Evolutionary conservation across 1,140 invertebrate species (phyloP), one percentile per base, ranked within the genome.

Genomic region (Drosophila funebris): DNA sequence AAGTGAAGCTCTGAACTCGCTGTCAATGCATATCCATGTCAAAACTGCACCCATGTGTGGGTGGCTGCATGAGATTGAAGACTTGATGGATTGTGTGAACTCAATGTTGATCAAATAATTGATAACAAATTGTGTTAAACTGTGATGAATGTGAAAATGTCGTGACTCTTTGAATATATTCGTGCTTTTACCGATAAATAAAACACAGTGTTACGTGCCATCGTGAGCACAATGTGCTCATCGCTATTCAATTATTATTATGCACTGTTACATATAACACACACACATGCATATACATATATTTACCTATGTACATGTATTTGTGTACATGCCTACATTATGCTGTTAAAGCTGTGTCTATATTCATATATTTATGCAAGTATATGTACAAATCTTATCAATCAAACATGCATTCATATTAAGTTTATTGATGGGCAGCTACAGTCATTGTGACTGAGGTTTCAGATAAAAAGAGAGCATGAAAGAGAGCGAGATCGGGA

Each of bases 1-100:
- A 85, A 80, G 68, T 85, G 73, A 67, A 81, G 73, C 64, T 50
- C 9, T 48, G 44, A 46, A 16, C 20, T 24, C 39, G 13, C 1
- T 69, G 24, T 53, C 66, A 27, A 52, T 57, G 48, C 62, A 52
- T 52, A 31, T 46, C 16, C 18, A 33, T 24, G 14, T 33, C 9
- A 46, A 16, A 20, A 18, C 11, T 11, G 33, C n/a, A 36, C 33
- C 33, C n/a, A 36, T n/a, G 2, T 0, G 18, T 22, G n/a, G 14
- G 7, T 24, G 22, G 24, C 1, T 39, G 13, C n/a, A 13, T 20
- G 56, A 31, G 7, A 22, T 11, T 11, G 22, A n/a, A 24, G 24
- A 27, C 41, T 43, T 22, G 41, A 22, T 18, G 18, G 9, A 22
- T 43, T 43, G 14, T 8, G 2, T 14, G n/a, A 1, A 44, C 18